These are phyloP conservation scores for Uropetala carovei DNA, from an alignment of 2,888 invertebrate species.

Conservation along the genomic window DNA sequence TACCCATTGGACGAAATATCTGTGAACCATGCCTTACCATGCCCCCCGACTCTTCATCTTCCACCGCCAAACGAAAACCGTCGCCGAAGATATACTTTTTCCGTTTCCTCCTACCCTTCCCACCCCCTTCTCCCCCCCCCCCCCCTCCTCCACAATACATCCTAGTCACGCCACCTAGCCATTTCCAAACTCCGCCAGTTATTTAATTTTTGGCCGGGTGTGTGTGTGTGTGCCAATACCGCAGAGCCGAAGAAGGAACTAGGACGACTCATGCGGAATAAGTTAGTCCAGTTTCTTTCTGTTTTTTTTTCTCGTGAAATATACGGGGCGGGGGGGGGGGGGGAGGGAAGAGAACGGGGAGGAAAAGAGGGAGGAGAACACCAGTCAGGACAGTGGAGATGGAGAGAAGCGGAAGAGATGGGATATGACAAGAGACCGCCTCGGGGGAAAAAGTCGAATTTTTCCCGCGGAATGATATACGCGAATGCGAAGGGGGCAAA, in stretches of 20 bases:
- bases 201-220: background rate
- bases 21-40: too few species aligned
- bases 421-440: too few species aligned
- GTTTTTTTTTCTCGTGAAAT: background rate
- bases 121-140: background rate
- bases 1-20: too few species aligned
- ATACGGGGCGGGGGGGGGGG: background rate
- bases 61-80: too few species aligned
- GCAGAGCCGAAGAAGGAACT: background rate
- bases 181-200: constrained; percentile 19
- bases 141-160: background rate
- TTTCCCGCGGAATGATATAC: too few species aligned
- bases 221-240: background rate
- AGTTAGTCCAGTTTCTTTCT: background rate
- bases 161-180: constrained; percentile 9
- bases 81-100: too few species aligned
- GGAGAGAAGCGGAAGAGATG: background rate
- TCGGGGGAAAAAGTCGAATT: too few species aligned
- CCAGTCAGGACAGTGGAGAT: background rate
- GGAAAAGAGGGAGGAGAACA: background rate
- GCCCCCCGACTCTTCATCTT: too few species aligned
- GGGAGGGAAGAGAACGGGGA: background rate
- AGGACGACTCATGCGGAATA: background rate
- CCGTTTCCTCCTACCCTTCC: too few species aligned
- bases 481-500: too few species aligned